These are phyloP conservation scores for Verasper variegatus DNA, from an alignment of 2,113 vertebrate genomes.

Conservation along the genomic window DNA sequence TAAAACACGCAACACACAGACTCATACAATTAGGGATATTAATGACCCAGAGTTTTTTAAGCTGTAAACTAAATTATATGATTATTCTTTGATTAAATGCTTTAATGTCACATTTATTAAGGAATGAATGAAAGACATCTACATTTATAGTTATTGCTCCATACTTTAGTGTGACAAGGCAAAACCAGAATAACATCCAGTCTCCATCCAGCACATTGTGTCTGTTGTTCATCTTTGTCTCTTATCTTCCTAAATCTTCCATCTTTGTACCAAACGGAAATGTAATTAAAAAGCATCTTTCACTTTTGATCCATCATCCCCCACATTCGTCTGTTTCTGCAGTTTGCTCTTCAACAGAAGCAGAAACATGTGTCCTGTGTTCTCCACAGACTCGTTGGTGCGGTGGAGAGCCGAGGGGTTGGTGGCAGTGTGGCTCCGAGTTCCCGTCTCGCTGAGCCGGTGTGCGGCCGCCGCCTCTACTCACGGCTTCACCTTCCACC, in stretches of 20 bases:
- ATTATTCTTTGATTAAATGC: too few species aligned
- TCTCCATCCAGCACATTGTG: background rate
- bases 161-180: too few species aligned
- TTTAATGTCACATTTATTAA: too few species aligned
- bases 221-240: slow-evolving; percentile 21
- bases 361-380: background rate
- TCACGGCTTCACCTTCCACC: slow-evolving; percentile 92
- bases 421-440: slow-evolving; percentile 86
- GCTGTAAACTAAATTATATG: too few species aligned
- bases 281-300: background rate
- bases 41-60: too few species aligned
- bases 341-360: too few species aligned
- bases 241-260: background rate
- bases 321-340: background rate
- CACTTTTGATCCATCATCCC: background rate
- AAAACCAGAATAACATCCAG: background rate
- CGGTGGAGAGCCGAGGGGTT: slow-evolving; percentile 86
- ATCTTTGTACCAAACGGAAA: background rate
- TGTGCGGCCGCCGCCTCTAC: slow-evolving; percentile 81
- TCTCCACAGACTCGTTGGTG: slow-evolving; percentile 79
- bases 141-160: too few species aligned
- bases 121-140: too few species aligned
- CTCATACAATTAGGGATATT: too few species aligned
- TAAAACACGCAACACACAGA: too few species aligned
- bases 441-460: slow-evolving; percentile 88